These are phyloP conservation scores for Mustela erminea DNA, from an alignment of 2,797 vertebrate species.

Conservation along the genomic window DNA sequence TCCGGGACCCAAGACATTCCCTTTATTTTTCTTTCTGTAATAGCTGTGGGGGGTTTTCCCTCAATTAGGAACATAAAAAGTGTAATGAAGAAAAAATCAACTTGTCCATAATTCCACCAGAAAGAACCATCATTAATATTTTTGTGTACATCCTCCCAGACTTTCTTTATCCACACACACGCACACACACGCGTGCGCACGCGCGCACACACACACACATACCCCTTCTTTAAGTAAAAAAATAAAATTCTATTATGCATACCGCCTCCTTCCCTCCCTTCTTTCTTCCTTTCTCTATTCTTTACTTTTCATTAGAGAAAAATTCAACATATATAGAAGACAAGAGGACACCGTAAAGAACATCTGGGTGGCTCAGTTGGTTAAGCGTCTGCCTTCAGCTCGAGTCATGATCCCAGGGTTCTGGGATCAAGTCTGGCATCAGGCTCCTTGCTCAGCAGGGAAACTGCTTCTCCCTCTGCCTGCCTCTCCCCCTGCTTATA, in stretches of 20 bases:
- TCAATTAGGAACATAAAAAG: background rate
- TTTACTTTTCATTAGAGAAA: conserved; percentile 28
- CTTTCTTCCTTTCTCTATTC: background rate
- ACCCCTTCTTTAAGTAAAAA: background rate
- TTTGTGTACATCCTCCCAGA: background rate
- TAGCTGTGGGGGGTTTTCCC: no score
- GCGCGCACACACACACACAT: fast-evolving
- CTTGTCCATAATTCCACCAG: background rate
- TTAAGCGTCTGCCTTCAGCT: no score
- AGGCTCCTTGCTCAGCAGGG: no score
- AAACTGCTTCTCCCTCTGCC: no score
- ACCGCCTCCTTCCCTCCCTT: background rate
- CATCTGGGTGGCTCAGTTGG: no score
- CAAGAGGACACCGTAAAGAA: background rate
- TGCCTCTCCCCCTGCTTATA: no score
- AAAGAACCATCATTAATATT: background rate
- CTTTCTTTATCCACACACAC: no score
- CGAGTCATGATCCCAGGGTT: no score
- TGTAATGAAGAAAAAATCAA: background rate
- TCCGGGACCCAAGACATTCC: background rate
- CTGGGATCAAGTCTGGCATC: no score
- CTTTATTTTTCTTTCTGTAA: background rate
- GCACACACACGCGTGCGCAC: no score
- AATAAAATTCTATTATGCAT: background rate
- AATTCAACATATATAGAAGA: background rate